Evolutionary conservation across 2,888 invertebrate genomes (phyloP), one percentile per base, ranked within the genome.

Genomic region (Clistopyga incitator): DNA sequence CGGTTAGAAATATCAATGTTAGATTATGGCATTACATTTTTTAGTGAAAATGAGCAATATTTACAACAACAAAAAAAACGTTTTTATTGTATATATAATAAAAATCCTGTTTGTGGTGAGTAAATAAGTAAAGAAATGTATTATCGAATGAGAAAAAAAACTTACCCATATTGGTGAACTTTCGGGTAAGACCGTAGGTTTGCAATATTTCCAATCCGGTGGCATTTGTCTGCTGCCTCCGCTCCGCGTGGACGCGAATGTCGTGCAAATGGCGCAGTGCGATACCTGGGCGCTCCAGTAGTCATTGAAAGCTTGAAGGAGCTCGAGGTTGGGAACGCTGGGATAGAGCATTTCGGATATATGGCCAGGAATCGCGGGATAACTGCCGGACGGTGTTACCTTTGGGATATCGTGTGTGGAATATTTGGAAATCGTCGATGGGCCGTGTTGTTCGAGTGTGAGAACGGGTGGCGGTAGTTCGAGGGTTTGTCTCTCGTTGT

Each of bases 261-360:
- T 93, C 4, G 94, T 92, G 88, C 96, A 96, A 15, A 96, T 91
- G 13, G 94, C 93, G 91, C 96, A 96, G 87, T 95, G 94, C 0
- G 96, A 95, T n/a, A 93, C 92, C 70, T 93, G 91, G 54, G 92
- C 91, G 78, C 95, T 94, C 92, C 93, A 93, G 77, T 92, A 93
- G 72, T 92, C 89, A 88, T 95, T 95, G 91, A 93, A 95, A 0
- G 92, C 90, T 84, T 92, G 91, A 79, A 95, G 93, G 1, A 93
- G 90, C 6, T 93, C 90, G 75, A 94, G 92, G 84, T 94, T 92
- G 0, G 89, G 89, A n/a, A 91, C 89, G 61, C 90, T 90, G 29
- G 93, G 93, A 84, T 92, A 93, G 85, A 95, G 92, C 87, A 95
- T 92, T 13, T 93, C 90, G 2, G 90, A 88, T 64, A 92, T 89